Base-by-base conservation (phyloP, 2,797 vertebrate genomes). In the Allochrocebus solatus region DNA sequence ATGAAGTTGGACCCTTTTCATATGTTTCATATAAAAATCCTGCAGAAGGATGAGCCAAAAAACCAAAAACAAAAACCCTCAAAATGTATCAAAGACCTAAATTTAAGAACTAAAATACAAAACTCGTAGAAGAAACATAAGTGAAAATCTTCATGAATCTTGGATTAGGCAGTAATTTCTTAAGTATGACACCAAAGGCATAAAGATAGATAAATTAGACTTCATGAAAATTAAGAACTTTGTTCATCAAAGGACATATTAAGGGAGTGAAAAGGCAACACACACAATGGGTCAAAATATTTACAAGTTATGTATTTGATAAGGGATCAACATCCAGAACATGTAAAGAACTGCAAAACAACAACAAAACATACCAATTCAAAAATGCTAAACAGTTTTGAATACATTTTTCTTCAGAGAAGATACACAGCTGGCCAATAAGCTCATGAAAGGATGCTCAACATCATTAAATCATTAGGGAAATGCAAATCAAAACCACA, bases 21-120 rank as follows among this genome's bases (percentile, higher is more conserved):
- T 48, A 46, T 4, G 61, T 33, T 43, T 17, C 26, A 43, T 76
- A 72, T 43, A 84, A 79, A 84, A 89, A 89, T 78, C 36, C 36
- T 36, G n/a, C 21, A 72, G n/a, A 72, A 72, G 9, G 21, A 72
- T 72, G 67, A 36, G 19, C 67, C 61, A 64, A 64, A 5, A 12
- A 72, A 39, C 10, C 30, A 16, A 64, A 5, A 12, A 12, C 21
- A 36, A 21, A 50, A 89, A 19, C 28, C 7, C 30, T 76, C 26
- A 83, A 48, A 80, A 80, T 80, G 50, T n/a, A 75, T 61, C 80
- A 93, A 74, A 89, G 30, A 61, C n/a, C 28, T 93, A 79, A 96
- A 95, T 89, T 96, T 85, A 90, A 84, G 41, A 85, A 53, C 61
- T 61, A 84, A 96, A 95, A 76, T 74, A 46, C 8, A 28, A 78